Evolutionary conservation across 2,113 vertebrate genomes (phyloP).

Genomic region (Aphelocoma coerulescens): DNA sequence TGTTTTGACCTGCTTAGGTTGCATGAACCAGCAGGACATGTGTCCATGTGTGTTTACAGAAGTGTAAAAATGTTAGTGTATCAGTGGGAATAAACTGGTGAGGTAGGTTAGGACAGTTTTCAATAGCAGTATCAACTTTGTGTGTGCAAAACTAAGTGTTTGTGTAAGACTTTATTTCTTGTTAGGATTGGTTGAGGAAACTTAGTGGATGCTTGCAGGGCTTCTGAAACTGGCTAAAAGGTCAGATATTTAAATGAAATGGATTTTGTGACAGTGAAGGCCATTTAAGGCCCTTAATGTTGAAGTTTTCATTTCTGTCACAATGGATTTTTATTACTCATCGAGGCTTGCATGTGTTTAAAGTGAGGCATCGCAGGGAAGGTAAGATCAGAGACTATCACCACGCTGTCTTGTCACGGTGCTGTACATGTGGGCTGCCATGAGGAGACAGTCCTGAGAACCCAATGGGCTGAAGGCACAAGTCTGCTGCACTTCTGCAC

Average conservation of each 20-base stretch:
- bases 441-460: neutral
- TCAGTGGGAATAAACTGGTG: neutral
- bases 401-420: neutral
- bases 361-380: neutral
- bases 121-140: neutral
- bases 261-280: neutral
- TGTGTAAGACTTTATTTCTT: neutral
- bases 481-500: neutral
- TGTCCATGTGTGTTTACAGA: neutral
- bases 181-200: neutral
- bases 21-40: rapidly evolving
- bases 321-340: neutral
- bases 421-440: neutral
- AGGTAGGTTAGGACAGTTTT: neutral
- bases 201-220: neutral
- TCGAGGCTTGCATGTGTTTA: neutral
- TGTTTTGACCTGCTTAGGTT: neutral
- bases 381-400: neutral
- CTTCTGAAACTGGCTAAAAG: neutral
- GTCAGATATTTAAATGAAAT: neutral
- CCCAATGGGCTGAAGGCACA: neutral
- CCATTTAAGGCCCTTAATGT: neutral
- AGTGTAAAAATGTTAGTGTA: neutral
- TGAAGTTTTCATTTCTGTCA: neutral
- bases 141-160: neutral